These are phyloP conservation scores for Otolemur crassicaudatus DNA, from an alignment of 2,797 vertebrate genomes.

Conservation along the genomic window DNA sequence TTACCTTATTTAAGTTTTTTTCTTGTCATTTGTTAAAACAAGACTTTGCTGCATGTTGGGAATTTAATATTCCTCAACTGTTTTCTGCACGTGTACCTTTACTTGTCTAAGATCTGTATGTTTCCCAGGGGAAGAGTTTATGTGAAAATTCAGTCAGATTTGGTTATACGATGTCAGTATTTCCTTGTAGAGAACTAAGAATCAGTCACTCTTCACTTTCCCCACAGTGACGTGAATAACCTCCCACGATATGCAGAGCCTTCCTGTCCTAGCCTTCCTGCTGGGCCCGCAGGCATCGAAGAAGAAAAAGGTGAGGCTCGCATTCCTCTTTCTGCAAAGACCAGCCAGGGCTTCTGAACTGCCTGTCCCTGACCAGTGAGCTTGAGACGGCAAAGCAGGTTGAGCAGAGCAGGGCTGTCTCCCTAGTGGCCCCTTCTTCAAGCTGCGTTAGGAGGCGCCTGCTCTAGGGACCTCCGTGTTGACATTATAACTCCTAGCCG, in stretches of 20 bases:
- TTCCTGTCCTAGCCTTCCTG: conserved; percentile 91
- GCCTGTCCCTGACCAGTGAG: background rate
- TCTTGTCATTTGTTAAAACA: background rate
- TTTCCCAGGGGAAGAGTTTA: background rate
- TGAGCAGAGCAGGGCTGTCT: background rate
- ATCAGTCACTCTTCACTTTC: conserved; percentile 32
- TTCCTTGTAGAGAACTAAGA: background rate
- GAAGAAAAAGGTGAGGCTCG: conserved; percentile 90
- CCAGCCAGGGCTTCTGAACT: accelerated
- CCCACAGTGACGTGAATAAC: conserved; percentile 85
- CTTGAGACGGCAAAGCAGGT: background rate
- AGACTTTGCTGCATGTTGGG: background rate
- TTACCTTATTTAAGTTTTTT: too few relatives aligned
- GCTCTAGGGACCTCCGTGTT: background rate
- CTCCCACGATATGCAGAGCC: conserved; percentile 88
- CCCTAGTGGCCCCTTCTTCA: accelerated
- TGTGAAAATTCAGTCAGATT: background rate
- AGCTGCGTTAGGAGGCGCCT: accelerated
- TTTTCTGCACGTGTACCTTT: background rate
- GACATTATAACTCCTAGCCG: accelerated
- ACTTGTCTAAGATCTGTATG: background rate
- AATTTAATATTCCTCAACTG: background rate
- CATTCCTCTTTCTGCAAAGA: accelerated
- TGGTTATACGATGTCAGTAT: background rate
- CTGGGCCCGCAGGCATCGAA: conserved; percentile 90